These are phyloP conservation scores for Aphidius gifuensis DNA, from an alignment of 1,140 invertebrate genomes.

Conservation along the genomic window DNA sequence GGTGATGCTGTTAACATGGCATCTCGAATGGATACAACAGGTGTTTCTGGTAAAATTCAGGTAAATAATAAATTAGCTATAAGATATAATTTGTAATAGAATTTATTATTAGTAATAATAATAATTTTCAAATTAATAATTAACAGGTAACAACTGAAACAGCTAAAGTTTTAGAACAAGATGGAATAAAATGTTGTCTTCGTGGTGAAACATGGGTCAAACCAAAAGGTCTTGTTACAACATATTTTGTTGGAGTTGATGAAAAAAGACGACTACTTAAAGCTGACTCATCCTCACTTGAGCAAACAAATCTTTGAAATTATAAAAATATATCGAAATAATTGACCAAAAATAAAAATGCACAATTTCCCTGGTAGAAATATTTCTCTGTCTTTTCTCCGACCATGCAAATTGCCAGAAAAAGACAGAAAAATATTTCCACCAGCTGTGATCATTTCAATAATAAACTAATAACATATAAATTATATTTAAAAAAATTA, in stretches of 20 bases:
- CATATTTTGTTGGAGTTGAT: conserved; percentile 70
- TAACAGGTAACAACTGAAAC: conserved; percentile 70
- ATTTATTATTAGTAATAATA: background rate
- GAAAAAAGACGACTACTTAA: conserved; percentile 48
- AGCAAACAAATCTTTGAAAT: conserved; percentile 29
- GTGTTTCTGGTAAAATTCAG: conserved; percentile 75
- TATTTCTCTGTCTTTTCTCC: too few relatives aligned
- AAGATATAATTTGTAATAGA: background rate
- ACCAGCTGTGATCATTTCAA: too few relatives aligned
- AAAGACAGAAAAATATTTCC: too few relatives aligned
- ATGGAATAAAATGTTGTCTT: conserved; percentile 66
- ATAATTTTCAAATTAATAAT: background rate
- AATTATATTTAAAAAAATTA: too few relatives aligned
- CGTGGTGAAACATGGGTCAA: conserved; percentile 73
- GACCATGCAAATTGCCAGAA: too few relatives aligned
- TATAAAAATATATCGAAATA: background rate
- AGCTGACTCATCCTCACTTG: conserved; percentile 31
- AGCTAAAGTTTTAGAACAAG: conserved; percentile 65
- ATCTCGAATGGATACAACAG: conserved; percentile 86
- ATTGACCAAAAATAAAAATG: background rate
- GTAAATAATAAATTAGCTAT: conserved; percentile 44
- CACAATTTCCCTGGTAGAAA: too few relatives aligned
- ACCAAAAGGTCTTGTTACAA: conserved; percentile 70
- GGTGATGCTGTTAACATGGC: conserved; percentile 94
- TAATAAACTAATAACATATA: too few relatives aligned